Base-by-base conservation (phyloP, 2,113 vertebrate genomes). In the Prolemur simus region DNA sequence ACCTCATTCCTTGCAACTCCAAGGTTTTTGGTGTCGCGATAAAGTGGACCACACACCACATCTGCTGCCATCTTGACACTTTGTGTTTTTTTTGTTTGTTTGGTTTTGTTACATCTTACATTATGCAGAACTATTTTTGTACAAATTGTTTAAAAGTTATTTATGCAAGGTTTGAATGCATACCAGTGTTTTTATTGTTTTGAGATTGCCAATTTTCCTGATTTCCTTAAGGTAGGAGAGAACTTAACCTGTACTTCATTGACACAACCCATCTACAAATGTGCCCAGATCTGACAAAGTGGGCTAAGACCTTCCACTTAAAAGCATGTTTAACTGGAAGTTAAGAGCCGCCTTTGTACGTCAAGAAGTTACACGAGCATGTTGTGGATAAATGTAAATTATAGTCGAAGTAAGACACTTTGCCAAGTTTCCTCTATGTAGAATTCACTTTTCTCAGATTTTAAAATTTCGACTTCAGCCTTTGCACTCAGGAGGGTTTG, bases 91-190 rank as follows among this genome's bases (percentile, higher is more conserved):
- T 60, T 96, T 90, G 68, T 96, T 96, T 93, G 68, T 86, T 99
- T 99, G 98, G 97, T 99, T 99, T 99, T 99, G 98, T 99, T 99
- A 98, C 98, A 98, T 99, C 99, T 98, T 99, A 99, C 99, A 98
- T 99, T 99, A 99, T 99, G 99, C 98, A 99, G 98, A 99, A 99
- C 99, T 99, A 99, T 99, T 99, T 99, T 99, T 99, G 99, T 99
- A 99, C 99, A 99, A 99, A 99, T 99, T 99, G 99, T 99, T 99
- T 99, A 98, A 98, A 99, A 98, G 98, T 99, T 99, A 98, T 99
- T 99, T 99, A 99, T 99, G 99, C 99, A 99, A 98, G 98, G 98
- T 99, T 98, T 99, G 99, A 99, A 98, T 99, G 99, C 99, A 99
- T 99, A 99, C 96, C 97, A 99, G 98, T 99, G 99, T 98, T 98